Conservation (phyloP, 2,888 invertebrate species). For the Troilus luridus region DNA sequence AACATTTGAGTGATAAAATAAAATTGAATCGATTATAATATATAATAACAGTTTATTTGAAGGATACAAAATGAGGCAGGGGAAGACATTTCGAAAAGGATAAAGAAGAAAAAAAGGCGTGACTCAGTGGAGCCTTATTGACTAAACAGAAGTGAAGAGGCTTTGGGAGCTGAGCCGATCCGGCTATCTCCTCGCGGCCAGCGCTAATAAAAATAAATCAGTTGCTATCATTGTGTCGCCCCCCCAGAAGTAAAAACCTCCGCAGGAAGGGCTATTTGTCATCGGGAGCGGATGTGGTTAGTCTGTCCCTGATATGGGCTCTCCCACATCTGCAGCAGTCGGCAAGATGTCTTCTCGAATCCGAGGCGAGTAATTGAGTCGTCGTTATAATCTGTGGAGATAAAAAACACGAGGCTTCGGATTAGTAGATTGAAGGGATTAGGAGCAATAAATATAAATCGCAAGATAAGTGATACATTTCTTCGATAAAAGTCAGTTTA, state of each 20-base stretch:
- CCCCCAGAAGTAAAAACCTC: neutral
- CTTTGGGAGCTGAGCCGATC: constrained; percentile 31
- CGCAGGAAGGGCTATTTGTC: constrained; percentile 15
- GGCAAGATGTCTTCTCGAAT: neutral
- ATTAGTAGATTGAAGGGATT: neutral
- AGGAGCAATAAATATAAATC: neutral
- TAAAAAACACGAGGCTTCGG: neutral
- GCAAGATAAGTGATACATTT: neutral
- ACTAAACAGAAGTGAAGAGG: constrained; percentile 53
- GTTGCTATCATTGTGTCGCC: neutral
- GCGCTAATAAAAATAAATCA: constrained; percentile 56
- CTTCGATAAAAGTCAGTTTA: too few species aligned
- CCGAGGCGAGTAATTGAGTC: neutral
- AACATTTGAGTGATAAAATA: constrained; percentile 14
- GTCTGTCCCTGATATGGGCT: neutral
- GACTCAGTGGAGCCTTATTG: constrained; percentile 49
- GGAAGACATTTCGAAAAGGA: neutral
- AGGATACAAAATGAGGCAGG: neutral
- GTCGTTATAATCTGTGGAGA: neutral
- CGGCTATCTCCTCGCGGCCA: constrained; percentile 54
- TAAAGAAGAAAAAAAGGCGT: neutral
- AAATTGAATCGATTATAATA: neutral
- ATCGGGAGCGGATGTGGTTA: constrained; percentile 45
- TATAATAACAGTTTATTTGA: neutral
- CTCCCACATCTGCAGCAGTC: neutral